A percentile compares a stretch with the other conserved stretches of the same genome.
Evolutionary conservation across 2,113 vertebrate genomes (phyloP).

Genomic region (Sclerurus mexicanus): DNA sequence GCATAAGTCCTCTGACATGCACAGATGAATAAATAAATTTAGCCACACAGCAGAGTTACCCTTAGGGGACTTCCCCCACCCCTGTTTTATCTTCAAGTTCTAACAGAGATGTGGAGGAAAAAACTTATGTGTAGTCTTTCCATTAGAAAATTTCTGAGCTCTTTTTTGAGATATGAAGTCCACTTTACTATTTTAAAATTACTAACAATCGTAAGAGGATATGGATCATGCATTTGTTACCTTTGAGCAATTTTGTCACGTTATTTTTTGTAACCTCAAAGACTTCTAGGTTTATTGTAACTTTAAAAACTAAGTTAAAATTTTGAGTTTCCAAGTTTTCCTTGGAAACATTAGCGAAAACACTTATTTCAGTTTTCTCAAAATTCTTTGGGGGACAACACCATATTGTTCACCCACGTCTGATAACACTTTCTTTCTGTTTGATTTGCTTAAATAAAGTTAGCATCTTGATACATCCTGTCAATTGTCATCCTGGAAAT

Average conservation of each 20-base stretch:
- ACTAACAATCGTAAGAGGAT: background rate
- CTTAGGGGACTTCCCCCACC: background rate
- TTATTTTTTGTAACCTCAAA: background rate
- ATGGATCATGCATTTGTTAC: background rate
- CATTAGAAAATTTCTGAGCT: background rate
- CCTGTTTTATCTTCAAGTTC: background rate
- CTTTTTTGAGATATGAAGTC: background rate
- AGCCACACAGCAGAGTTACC: background rate
- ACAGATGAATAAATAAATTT: background rate
- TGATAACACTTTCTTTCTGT: background rate
- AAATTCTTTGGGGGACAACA: background rate
- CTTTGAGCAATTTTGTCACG: background rate
- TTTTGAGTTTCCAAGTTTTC: background rate
- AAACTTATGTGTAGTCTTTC: background rate
- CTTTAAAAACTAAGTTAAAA: background rate
- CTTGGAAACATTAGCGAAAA: background rate
- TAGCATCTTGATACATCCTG: background rate
- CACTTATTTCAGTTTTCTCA: background rate
- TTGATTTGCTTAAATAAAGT: slow-evolving; percentile 1
- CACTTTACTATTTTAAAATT: background rate
- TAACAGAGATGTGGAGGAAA: background rate
- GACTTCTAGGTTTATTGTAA: background rate
- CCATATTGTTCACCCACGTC: background rate
- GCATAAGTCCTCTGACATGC: background rate
- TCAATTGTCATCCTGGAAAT: slow-evolving; percentile 10